phyloP scores from a whole-genome alignment of 2,113 vertebrate species.

The Erinaceus europaeus region DNA sequence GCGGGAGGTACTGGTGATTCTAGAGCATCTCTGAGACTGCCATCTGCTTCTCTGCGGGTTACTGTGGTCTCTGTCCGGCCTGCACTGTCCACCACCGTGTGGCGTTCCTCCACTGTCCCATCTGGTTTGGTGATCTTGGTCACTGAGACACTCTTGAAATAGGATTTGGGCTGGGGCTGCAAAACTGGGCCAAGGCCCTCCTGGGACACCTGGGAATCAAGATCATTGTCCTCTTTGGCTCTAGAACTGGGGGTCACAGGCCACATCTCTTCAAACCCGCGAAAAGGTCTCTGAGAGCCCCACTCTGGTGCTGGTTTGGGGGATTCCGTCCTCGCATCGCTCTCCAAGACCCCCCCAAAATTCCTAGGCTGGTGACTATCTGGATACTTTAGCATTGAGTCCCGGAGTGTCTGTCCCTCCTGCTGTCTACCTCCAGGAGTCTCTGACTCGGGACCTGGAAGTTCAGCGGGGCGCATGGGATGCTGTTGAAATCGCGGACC shows the following conservation, averaged over 20 bases:
- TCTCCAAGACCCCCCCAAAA: constrained; percentile 18
- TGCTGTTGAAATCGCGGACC: constrained; percentile 73
- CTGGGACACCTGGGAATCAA: constrained; percentile 82
- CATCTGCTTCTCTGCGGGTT: constrained; percentile 77
- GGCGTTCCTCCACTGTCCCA: constrained; percentile 88
- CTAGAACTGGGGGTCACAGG: not conserved
- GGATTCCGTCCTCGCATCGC: not conserved
- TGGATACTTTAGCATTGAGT: constrained; percentile 84
- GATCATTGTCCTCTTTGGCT: constrained; percentile 79
- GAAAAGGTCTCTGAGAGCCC: constrained; percentile 66
- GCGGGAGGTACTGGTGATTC: not conserved
- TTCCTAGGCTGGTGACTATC: constrained; percentile 66
- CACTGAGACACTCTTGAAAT: constrained; percentile 90
- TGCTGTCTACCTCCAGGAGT: not conserved
- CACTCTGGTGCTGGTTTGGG: constrained; percentile 23
- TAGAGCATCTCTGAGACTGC: constrained; percentile 47
- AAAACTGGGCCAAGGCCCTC: constrained; percentile 75
- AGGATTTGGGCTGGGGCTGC: constrained; percentile 80
- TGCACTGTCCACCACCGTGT: constrained; percentile 88
- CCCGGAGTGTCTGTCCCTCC: constrained; percentile 70
- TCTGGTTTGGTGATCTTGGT: constrained; percentile 87
- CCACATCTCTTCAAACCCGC: constrained; percentile 67
- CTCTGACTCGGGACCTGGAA: constrained; percentile 57
- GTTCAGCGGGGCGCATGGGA: constrained; percentile 74
- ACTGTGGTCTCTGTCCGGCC: constrained; percentile 89